These are phyloP conservation scores for Acrocephalus kingi DNA, from an alignment of 2,113 vertebrate genomes.

Conservation along the genomic window DNA sequence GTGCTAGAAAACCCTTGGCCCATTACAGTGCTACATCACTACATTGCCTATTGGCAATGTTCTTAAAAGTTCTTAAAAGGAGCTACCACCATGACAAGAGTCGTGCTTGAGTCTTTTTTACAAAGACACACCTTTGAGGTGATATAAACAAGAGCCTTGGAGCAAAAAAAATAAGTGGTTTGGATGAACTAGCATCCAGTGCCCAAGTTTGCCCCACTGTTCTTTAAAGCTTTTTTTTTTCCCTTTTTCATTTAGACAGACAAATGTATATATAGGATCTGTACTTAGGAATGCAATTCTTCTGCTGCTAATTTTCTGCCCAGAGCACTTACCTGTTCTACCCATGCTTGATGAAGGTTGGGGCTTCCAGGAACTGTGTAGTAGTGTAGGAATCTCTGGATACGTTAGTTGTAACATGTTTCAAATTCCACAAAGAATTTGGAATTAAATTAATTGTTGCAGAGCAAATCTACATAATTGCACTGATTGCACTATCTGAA, in stretches of 20 bases:
- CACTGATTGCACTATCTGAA: not conserved
- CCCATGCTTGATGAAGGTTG: not conserved
- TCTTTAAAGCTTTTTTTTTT: not conserved
- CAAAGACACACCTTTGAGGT: not conserved
- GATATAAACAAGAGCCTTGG: not conserved
- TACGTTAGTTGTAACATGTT: not conserved
- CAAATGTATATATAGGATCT: no score
- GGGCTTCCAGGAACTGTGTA: not conserved
- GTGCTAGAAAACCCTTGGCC: not conserved
- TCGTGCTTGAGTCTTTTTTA: not conserved
- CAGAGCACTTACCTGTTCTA: not conserved
- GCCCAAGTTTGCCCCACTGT: fast-evolving
- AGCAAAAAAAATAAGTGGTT: not conserved
- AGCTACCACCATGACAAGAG: not conserved
- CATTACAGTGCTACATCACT: not conserved
- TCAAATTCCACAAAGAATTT: not conserved
- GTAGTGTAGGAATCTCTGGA: not conserved
- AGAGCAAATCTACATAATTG: not conserved
- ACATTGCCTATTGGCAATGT: not conserved
- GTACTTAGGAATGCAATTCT: not conserved
- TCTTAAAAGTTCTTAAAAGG: not conserved
- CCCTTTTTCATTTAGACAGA: not conserved
- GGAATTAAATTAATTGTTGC: not conserved
- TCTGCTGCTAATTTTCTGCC: not conserved
- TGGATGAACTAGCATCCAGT: not conserved